phyloP scores from a whole-genome alignment of 53 echinoderm and acorn worm genomes.

The Crossaster papposus region DNA sequence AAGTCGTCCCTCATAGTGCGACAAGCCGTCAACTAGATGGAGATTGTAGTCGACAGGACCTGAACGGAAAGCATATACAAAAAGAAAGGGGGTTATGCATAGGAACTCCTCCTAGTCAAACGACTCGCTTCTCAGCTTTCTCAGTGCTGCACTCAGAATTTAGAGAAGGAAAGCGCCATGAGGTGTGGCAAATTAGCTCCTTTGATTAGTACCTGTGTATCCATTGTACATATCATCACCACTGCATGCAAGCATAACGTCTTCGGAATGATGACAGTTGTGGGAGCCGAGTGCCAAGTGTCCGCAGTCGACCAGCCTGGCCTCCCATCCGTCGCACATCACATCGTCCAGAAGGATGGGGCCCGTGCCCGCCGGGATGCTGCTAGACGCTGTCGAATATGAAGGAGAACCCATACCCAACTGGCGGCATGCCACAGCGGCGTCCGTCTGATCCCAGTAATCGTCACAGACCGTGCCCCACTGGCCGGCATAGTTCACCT shows the following conservation, averaged over 20 bases:
- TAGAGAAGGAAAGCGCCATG: no score
- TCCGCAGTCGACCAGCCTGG: conserved; percentile 7
- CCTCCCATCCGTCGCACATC: conserved; percentile 12
- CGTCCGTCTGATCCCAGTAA: conserved; percentile 16
- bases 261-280: conserved; percentile 4
- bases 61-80: neutral
- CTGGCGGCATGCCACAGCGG: conserved; percentile 25
- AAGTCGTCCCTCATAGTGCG: conserved; percentile 22
- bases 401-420: neutral
- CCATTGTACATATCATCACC: neutral
- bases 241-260: neutral
- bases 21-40: neutral
- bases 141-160: no score
- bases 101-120: no score
- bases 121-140: no score
- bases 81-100: neutral
- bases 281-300: neutral
- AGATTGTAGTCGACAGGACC: neutral
- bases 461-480: conserved; percentile 29
- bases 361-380: neutral
- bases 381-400: neutral
- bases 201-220: neutral
- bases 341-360: conserved; percentile 13
- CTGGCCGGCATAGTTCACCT: neutral
- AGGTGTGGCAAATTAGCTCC: no score